Conservation (phyloP, 1,140 invertebrate genomes). For the Calosoma granatense region DNA sequence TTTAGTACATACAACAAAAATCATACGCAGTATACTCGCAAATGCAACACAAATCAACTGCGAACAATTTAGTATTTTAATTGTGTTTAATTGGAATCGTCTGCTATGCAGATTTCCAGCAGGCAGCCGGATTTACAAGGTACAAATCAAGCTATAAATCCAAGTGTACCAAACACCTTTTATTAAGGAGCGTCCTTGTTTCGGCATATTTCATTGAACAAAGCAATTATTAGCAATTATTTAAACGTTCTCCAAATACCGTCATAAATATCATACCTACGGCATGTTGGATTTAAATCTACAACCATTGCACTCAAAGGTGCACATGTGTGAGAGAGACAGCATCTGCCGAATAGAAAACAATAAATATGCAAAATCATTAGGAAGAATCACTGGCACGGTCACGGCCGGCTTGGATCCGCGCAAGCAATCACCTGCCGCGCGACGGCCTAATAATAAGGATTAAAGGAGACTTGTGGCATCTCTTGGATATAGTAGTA, state of each 20-base stretch:
- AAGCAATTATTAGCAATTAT: constrained; percentile 8
- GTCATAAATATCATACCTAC: not conserved
- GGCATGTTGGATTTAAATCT: not conserved
- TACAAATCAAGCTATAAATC: not conserved
- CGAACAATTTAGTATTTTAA: too few relatives aligned
- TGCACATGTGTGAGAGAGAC: not conserved
- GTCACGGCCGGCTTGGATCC: not conserved
- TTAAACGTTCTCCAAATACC: constrained; percentile 3
- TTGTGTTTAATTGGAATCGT: too few relatives aligned
- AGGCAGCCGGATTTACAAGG: too few relatives aligned
- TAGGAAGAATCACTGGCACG: constrained; percentile 1
- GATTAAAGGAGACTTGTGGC: too few relatives aligned
- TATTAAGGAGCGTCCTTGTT: not conserved
- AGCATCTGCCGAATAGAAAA: not conserved
- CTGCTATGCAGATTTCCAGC: too few relatives aligned
- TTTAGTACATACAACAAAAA: too few relatives aligned
- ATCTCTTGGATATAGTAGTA: not conserved
- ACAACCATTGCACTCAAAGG: not conserved
- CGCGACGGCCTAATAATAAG: not conserved
- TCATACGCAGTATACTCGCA: too few relatives aligned
- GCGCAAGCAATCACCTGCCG: not conserved
- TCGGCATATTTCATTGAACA: not conserved
- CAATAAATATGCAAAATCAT: constrained; percentile 9
- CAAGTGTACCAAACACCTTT: not conserved
- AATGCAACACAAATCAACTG: too few relatives aligned